Evolutionary conservation across 30 jellyfish, hydroid and myxozoan species (phyloP).

Genomic region (Hydra vulgaris): DNA sequence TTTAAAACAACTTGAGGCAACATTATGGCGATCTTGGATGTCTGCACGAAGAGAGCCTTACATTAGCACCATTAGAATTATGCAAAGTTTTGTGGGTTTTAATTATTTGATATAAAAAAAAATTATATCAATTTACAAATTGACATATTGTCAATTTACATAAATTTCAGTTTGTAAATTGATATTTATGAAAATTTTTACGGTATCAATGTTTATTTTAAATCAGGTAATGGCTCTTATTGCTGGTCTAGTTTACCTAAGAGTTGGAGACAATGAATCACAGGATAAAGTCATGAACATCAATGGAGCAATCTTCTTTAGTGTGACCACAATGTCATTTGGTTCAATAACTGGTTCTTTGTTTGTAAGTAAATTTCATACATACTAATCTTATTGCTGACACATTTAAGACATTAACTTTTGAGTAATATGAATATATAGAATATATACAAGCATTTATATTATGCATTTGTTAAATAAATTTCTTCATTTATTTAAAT

Average conservation of each 20-base stretch:
- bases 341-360: slow-evolving; percentile 63
- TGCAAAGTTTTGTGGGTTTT: slow-evolving; percentile 5
- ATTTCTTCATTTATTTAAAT: too few relatives aligned
- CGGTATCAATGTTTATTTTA: too few relatives aligned
- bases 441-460: too few relatives aligned
- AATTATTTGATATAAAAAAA: too few relatives aligned
- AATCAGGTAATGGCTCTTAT: slow-evolving; percentile 62
- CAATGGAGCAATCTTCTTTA: slow-evolving; percentile 78
- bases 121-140: too few relatives aligned
- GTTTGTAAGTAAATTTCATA: slow-evolving; percentile 38
- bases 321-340: slow-evolving; percentile 61
- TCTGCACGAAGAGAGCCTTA: slow-evolving; percentile 79
- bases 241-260: slow-evolving; percentile 82
- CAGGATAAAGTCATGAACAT: slow-evolving; percentile 75
- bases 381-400: too few relatives aligned
- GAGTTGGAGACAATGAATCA: slow-evolving; percentile 32
- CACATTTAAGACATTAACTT: too few relatives aligned
- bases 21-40: slow-evolving; percentile 71
- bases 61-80: neutral
- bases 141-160: too few relatives aligned
- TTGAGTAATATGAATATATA: too few relatives aligned
- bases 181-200: too few relatives aligned
- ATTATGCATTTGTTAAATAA: too few relatives aligned
- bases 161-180: too few relatives aligned
- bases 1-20: slow-evolving; percentile 54